Percentiles rank a stretch among this genome's conserved stretches.
Conservation (phyloP, 1,140 invertebrate genomes). For the Reticulitermes speratus region DNA sequence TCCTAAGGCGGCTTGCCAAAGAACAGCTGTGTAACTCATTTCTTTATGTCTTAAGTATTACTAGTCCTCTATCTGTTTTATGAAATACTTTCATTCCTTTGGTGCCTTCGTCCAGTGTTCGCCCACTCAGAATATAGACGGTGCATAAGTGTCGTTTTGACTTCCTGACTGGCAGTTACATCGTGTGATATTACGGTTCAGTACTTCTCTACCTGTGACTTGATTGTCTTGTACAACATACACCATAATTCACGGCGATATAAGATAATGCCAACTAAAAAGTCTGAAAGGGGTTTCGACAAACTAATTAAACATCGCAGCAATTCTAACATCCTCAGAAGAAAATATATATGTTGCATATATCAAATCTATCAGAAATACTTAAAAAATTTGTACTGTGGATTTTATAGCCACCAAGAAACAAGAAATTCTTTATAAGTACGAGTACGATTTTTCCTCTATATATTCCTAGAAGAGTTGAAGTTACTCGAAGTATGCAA, state of each 20-base stretch:
- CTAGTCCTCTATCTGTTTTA: neutral
- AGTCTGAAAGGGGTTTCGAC: neutral
- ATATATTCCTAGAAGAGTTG: too few species aligned
- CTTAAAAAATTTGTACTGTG: too few species aligned
- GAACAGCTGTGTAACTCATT: neutral
- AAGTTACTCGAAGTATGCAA: too few species aligned
- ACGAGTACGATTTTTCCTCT: too few species aligned
- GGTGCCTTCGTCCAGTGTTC: neutral
- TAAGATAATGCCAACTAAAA: neutral
- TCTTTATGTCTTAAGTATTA: neutral
- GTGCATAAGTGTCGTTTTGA: neutral
- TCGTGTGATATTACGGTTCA: neutral
- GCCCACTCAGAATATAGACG: neutral
- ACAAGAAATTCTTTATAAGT: too few species aligned
- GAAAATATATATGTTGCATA: too few species aligned
- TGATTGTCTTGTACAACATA: constrained; percentile 13
- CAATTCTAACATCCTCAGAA: too few species aligned
- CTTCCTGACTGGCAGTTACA: neutral
- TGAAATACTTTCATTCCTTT: neutral
- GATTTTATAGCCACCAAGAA: too few species aligned
- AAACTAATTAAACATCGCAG: neutral
- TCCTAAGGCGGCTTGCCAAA: neutral
- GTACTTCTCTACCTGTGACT: neutral
- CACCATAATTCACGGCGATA: neutral
- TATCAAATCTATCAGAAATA: too few species aligned